Conservation (phyloP, 2,797 vertebrate species). For the Pseudomugil tenellus region DNA sequence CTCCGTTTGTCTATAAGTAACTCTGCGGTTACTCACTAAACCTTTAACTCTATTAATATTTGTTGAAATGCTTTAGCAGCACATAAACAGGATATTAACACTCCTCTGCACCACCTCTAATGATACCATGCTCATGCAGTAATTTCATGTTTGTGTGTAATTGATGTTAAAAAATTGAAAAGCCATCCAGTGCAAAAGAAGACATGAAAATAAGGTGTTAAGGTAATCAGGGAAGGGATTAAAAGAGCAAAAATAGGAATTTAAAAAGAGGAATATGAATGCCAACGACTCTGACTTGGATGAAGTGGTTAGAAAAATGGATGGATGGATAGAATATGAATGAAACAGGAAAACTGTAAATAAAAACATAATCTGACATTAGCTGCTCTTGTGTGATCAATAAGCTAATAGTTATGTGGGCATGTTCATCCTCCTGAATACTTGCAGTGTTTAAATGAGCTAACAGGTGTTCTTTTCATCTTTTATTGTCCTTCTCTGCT, state of each 20-base stretch:
- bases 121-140: constrained; percentile 33
- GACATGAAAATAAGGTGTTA: background rate
- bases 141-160: constrained; percentile 7
- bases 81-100: constrained; percentile 57
- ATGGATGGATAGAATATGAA: background rate
- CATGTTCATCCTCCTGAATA: constrained; percentile 23
- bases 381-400: constrained; percentile 35
- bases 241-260: background rate
- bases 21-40: constrained; percentile 64
- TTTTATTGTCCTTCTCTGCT: constrained; percentile 3
- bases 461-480: too few relatives aligned
- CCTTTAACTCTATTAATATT: constrained; percentile 72
- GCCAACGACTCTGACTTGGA: too few relatives aligned
- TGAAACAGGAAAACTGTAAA: background rate
- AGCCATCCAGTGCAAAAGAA: background rate
- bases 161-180: constrained; percentile 20
- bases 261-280: too few relatives aligned
- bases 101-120: constrained; percentile 1
- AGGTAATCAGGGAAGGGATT: background rate
- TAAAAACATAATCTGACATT: background rate
- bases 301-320: too few relatives aligned
- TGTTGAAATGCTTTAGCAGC: constrained; percentile 36
- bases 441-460: constrained; percentile 6
- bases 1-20: constrained; percentile 56
- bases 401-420: constrained; percentile 34